Percentiles rank a stretch among this genome's conserved stretches.
These are phyloP conservation scores for Pteria penguin DNA, from an alignment of 2,888 invertebrate genomes.

Conservation along the genomic window DNA sequence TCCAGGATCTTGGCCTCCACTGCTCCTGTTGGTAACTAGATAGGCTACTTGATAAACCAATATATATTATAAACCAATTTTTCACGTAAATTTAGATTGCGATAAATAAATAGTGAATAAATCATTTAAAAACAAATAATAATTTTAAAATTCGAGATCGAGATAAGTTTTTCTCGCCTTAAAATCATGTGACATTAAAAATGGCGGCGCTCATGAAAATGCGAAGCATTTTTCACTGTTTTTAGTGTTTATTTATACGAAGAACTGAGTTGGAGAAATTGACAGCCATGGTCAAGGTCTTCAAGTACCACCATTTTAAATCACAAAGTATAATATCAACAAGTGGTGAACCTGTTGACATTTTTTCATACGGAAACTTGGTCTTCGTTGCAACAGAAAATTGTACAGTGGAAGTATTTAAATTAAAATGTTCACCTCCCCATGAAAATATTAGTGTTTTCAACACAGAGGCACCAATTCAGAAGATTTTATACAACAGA, in stretches of 20 bases:
- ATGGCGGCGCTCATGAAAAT: not conserved
- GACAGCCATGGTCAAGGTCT: conserved; percentile 85
- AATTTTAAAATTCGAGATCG: not conserved
- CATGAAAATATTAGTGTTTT: conserved; percentile 83
- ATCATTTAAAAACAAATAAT: not conserved
- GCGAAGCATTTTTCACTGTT: not conserved
- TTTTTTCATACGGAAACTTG: conserved; percentile 84
- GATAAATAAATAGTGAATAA: not conserved
- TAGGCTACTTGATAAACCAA: no score
- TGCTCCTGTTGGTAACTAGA: no score
- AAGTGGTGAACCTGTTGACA: conserved; percentile 84
- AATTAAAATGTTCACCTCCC: conserved; percentile 78
- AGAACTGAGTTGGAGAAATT: no score
- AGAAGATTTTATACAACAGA: conserved; percentile 85
- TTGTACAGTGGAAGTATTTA: conserved; percentile 82
- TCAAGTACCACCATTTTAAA: conserved; percentile 86
- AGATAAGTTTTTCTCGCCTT: not conserved
- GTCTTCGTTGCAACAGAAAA: conserved; percentile 83
- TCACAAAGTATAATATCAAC: conserved; percentile 85
- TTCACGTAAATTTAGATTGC: no score
- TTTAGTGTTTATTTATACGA: not conserved
- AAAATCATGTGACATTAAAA: not conserved
- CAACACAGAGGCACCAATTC: conserved; percentile 87
- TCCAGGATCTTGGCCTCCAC: no score
- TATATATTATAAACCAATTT: no score